Evolutionary conservation across 2,113 vertebrate genomes (phyloP), one percentile per base, ranked within the genome.

Genomic region (Xerus inauris): DNA sequence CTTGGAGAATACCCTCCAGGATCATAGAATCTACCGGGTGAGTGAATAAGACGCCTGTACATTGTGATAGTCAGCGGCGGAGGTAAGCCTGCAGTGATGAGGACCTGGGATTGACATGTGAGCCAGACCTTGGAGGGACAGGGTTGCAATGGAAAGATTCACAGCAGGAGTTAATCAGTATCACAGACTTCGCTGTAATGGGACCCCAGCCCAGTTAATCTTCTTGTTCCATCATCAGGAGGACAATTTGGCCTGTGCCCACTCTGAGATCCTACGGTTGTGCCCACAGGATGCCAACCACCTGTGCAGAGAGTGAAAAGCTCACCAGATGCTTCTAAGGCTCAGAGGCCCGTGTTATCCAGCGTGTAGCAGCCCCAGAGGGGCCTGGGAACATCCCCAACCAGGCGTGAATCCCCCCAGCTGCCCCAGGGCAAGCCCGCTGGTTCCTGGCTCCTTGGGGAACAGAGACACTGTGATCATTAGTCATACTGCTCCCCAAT

Each of bases 401-500:
- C 0, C 8, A 89, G 59, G 62, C 47, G 87, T 67, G 89, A 93
- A 83, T 94, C 65, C 87, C 89, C 17, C 92, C 69, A 57, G 0
- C 89, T 69, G 49, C 84, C 42, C 88, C 35, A 1, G 9, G n/a
- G 40, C 57, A 45, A 84, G 11, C 94, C 92, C 32, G 71, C 89
- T 49, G 24, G 89, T 32, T 51, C 80, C 65, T 59, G 26, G 28
- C 67, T 80, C 90, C 97, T 92, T 2, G 10, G 45, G 45, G 91
- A 94, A 89, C 20, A 38, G 97, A 91, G 8, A 42, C 9, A 3
- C 57, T 19, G 24, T 22, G 35, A 0, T 80, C 17, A 1, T 82
- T 95, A 98, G 86, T 92, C 96, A 96, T 16, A 30, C 87, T 86
- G 67, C 86, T 97, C 94, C 96, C 94, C 92, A 64, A 42, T 96